phyloP scores from a whole-genome alignment of 2,113 vertebrate species.

The Chaetodon trifascialis region DNA sequence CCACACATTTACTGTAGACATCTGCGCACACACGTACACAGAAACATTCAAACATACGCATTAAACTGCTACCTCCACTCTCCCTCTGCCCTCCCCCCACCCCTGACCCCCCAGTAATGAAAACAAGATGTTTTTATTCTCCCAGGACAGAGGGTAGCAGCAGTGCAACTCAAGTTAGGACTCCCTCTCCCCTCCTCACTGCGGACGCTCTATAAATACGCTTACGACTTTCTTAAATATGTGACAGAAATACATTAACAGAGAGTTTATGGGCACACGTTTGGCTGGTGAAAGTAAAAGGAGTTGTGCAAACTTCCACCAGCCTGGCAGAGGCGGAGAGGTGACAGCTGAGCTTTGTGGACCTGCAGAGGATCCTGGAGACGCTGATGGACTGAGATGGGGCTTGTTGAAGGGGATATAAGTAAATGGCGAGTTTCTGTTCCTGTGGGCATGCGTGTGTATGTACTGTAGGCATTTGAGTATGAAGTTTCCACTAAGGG shows the following conservation, averaged over 20 bases:
- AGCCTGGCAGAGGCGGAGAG: conserved; percentile 15
- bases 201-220: conserved; percentile 73
- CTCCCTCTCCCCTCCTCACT: conserved; percentile 52
- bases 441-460: conserved; percentile 29
- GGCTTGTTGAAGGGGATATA: conserved; percentile 24
- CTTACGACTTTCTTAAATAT: conserved; percentile 78
- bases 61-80: conserved; percentile 65
- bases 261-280: conserved; percentile 65
- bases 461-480: conserved; percentile 45
- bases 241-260: conserved; percentile 78
- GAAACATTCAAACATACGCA: conserved; percentile 48
- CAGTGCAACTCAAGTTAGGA: conserved; percentile 57
- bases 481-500: conserved; percentile 43
- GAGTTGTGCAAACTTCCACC: conserved; percentile 42
- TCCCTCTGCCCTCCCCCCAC: conserved; percentile 34
- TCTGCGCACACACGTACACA: conserved; percentile 33
- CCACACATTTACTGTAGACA: conserved; percentile 34
- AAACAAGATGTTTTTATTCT: conserved; percentile 85
- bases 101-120: conserved; percentile 75
- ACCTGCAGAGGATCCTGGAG: conserved; percentile 13
- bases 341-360: conserved; percentile 29
- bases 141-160: conserved; percentile 67
- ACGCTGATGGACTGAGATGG: conserved; percentile 29
- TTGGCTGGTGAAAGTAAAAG: conserved; percentile 51
- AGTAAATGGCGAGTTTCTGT: conserved; percentile 14